phyloP scores from a whole-genome alignment of 2,888 invertebrate species.

The Dyspetes luteomarginatus region DNA sequence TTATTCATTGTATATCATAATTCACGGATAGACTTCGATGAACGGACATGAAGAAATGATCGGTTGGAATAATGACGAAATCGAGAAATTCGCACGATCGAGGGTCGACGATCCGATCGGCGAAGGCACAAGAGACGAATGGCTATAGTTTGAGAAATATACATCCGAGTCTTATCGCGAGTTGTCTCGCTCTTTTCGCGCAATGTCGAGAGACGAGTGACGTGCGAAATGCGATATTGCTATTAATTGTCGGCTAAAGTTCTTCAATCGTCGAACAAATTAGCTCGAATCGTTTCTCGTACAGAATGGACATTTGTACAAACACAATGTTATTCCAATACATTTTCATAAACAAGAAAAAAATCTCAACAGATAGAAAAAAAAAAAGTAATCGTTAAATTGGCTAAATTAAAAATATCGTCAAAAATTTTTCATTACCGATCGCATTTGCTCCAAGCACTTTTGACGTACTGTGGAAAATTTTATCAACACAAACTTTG shows the following conservation, averaged over 20 bases:
- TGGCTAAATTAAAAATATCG: no score
- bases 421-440: no score
- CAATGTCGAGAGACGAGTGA: slow-evolving; percentile 37
- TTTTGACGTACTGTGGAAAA: slow-evolving; percentile 19
- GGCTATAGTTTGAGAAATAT: slow-evolving; percentile 33
- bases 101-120: slow-evolving; percentile 52
- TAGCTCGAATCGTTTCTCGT: neutral
- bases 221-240: slow-evolving; percentile 47
- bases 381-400: no score
- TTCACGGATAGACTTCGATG: neutral
- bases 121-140: neutral
- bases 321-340: no score
- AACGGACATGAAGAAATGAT: slow-evolving; percentile 19
- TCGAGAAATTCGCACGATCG: slow-evolving; percentile 38
- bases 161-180: slow-evolving; percentile 31
- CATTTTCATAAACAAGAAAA: no score
- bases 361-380: no score
- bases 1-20: neutral
- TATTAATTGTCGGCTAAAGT: slow-evolving; percentile 53
- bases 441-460: no score
- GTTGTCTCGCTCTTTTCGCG: neutral
- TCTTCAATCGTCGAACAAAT: slow-evolving; percentile 16
- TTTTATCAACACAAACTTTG: slow-evolving; percentile 18
- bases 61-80: slow-evolving; percentile 31
- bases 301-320: no score